phyloP scores from a whole-genome alignment of 1,140 invertebrate genomes.

The Hycleus phaleratus region DNA sequence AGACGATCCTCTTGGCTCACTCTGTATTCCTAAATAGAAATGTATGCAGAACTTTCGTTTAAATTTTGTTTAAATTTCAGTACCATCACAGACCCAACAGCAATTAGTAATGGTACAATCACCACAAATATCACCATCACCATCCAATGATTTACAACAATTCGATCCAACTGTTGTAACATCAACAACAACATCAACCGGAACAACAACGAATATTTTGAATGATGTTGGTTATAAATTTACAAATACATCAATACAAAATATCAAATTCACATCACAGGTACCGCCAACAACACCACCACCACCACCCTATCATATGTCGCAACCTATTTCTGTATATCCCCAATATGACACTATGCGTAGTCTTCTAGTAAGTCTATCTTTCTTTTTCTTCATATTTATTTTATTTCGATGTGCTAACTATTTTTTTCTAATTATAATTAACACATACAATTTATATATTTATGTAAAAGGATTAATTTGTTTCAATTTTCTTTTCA shows the following conservation, averaged over 20 bases:
- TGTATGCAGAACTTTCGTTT: too few species aligned
- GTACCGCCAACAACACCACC: slow-evolving; percentile 37
- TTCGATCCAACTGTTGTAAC: neutral
- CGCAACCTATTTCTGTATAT: slow-evolving; percentile 6
- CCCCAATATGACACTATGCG: slow-evolving; percentile 10
- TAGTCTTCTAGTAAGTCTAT: slow-evolving; percentile 8
- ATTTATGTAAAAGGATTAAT: too few species aligned
- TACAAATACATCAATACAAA: slow-evolving; percentile 33
- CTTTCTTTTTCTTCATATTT: slow-evolving; percentile 1
- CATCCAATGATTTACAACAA: slow-evolving; percentile 10
- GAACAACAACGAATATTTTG: slow-evolving; percentile 7
- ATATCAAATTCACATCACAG: slow-evolving; percentile 40
- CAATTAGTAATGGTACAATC: slow-evolving; percentile 3
- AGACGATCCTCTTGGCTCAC: too few species aligned
- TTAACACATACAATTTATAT: too few species aligned
- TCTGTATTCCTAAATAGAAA: too few species aligned
- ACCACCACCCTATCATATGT: slow-evolving; percentile 7
- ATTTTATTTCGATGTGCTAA: too few species aligned
- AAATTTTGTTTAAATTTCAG: slow-evolving; percentile 3
- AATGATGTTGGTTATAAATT: slow-evolving; percentile 41
- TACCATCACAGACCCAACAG: slow-evolving; percentile 2
- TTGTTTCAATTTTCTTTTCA: too few species aligned
- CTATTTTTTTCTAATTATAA: too few species aligned
- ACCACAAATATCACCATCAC: slow-evolving; percentile 13
- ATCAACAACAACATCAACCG: slow-evolving; percentile 10